Evolutionary conservation across 2,113 vertebrate genomes (phyloP).

Genomic region (Spilogale gracilis): DNA sequence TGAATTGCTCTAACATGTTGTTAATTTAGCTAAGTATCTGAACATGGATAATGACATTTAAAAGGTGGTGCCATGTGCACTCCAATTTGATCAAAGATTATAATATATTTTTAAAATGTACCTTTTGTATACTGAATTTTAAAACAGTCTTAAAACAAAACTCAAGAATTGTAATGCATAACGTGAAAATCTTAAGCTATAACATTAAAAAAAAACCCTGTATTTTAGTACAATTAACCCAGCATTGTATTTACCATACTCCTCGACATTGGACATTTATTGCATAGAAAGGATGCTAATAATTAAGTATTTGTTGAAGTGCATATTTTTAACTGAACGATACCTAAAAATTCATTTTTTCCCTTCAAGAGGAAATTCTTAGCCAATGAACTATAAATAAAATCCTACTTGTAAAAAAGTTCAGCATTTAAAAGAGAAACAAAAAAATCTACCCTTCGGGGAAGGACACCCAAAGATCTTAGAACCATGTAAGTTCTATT

Average conservation of each 20-base stretch:
- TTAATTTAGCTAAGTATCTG: slow-evolving; percentile 30
- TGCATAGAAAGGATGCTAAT: not conserved
- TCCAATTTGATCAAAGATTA: slow-evolving; percentile 51
- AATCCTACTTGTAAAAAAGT: slow-evolving; percentile 28
- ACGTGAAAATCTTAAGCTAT: slow-evolving; percentile 11
- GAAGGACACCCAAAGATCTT: not conserved
- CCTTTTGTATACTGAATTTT: slow-evolving; percentile 38
- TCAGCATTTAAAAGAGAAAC: slow-evolving; percentile 42
- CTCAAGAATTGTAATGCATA: slow-evolving; percentile 25
- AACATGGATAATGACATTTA: slow-evolving; percentile 64
- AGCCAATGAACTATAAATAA: slow-evolving; percentile 44
- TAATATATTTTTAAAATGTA: slow-evolving; percentile 67
- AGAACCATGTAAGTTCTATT: not conserved
- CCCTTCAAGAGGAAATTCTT: slow-evolving; percentile 25
- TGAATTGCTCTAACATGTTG: slow-evolving; percentile 55
- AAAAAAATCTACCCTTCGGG: not conserved
- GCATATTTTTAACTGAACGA: slow-evolving; percentile 16
- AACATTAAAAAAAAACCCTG: not conserved
- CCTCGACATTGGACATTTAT: not conserved
- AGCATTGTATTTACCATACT: not conserved
- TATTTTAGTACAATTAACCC: not conserved
- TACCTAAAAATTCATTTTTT: slow-evolving; percentile 8
- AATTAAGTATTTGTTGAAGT: slow-evolving; percentile 40
- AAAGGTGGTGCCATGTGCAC: slow-evolving; percentile 54
- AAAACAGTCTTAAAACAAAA: slow-evolving; percentile 69